Percentiles rank a stretch among this genome's conserved stretches.
Evolutionary conservation across 2,797 vertebrate genomes (phyloP).

Genomic region (Carduelis carduelis): DNA sequence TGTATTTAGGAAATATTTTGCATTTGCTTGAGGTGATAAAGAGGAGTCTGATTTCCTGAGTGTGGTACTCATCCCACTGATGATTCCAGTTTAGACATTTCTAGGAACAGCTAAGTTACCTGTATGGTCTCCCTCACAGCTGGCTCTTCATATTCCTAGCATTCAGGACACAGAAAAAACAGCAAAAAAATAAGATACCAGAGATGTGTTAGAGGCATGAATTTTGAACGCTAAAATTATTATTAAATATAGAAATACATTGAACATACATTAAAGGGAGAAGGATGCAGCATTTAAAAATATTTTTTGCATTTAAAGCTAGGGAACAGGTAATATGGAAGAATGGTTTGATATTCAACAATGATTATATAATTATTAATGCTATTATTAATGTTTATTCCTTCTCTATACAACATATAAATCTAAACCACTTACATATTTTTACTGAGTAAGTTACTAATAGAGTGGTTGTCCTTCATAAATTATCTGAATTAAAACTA

Average conservation of each 20-base stretch:
- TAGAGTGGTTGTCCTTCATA: neutral
- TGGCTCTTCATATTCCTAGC: neutral
- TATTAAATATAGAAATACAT: neutral
- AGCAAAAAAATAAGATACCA: neutral
- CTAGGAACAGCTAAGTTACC: neutral
- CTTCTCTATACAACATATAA: neutral
- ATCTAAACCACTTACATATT: neutral
- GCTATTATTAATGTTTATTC: neutral
- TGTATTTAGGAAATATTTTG: neutral
- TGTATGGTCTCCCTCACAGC: neutral
- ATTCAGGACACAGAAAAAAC: neutral
- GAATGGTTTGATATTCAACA: neutral
- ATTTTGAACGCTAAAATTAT: neutral
- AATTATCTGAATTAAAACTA: neutral
- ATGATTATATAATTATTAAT: neutral
- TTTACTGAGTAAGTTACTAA: neutral
- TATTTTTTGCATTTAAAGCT: neutral
- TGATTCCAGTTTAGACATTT: rapidly evolving
- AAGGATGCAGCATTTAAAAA: neutral
- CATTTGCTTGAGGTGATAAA: neutral
- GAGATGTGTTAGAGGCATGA: neutral
- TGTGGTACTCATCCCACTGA: neutral
- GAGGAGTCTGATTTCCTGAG: neutral
- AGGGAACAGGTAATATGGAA: neutral
- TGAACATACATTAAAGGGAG: neutral